phyloP scores from a whole-genome alignment of 2,113 vertebrate species.

The Tachysurus vachellii region DNA sequence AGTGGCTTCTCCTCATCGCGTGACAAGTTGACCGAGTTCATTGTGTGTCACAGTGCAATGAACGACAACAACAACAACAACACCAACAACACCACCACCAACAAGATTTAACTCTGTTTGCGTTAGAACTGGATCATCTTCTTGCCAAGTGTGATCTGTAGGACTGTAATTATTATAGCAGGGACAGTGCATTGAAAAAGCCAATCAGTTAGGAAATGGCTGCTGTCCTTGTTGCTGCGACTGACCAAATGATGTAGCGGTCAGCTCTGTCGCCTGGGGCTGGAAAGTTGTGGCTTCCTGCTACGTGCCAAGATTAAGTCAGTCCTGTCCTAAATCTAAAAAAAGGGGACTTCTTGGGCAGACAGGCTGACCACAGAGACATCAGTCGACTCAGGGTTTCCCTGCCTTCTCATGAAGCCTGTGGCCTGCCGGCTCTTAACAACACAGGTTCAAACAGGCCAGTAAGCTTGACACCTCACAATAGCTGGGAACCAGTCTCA shows the following conservation, averaged over 20 bases:
- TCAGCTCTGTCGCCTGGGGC: conserved; percentile 60
- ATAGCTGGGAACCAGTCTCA: conserved; percentile 56
- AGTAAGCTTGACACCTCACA: conserved; percentile 37
- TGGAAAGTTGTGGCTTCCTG: conserved; percentile 62
- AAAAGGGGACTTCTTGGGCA: conserved; percentile 59
- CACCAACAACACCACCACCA: conserved; percentile 32
- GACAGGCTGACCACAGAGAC: conserved; percentile 63
- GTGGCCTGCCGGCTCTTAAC: conserved; percentile 48
- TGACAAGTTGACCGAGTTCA: conserved; percentile 32
- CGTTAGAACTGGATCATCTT: conserved; percentile 53
- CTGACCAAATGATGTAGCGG: conserved; percentile 61
- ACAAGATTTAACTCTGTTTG: conserved; percentile 24
- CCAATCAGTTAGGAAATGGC: conserved; percentile 54
- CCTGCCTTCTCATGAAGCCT: conserved; percentile 58
- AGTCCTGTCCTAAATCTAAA: conserved; percentile 62
- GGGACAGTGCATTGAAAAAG: conserved; percentile 50
- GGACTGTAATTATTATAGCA: conserved; percentile 57
- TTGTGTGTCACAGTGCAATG: conserved; percentile 6
- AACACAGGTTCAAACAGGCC: conserved; percentile 57
- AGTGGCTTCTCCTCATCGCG: conserved; percentile 22
- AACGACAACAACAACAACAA: conserved; percentile 30
- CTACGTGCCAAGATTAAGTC: conserved; percentile 58
- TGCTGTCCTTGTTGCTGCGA: conserved; percentile 46
- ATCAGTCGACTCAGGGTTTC: conserved; percentile 59
- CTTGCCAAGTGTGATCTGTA: conserved; percentile 26